Base-by-base conservation (phyloP, 2,113 vertebrate genomes). In the Ophiodon elongatus region DNA sequence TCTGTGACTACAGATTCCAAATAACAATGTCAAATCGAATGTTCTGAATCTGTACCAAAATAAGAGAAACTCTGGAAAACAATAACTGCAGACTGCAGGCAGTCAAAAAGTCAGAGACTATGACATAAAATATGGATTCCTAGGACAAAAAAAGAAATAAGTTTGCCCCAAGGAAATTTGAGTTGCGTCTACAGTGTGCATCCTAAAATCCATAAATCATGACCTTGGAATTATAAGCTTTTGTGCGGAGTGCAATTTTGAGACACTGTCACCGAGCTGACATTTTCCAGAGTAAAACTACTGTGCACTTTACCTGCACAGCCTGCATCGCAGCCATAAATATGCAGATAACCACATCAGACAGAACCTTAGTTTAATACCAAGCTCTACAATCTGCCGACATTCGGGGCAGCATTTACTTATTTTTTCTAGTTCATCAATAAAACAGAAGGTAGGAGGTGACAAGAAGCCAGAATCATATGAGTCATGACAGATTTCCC, bases 91-190 rank as follows among this genome's bases (percentile, higher is more conserved):
- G 59, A 79, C 64, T 71, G 33, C 56, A 60, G 72, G 71, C 75
- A 43, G 57, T 71, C 71, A 79, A 57, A 83, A 85, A 83, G 70
- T 86, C 76, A 85, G 23, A 67, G 21, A 86, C 43, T 72, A 82
- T 76, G 87, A 64, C 74, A 89, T 82, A 89, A 88, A 86, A 85
- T 84, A 91, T 87, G 47, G 78, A 86, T 90, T 87, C 75, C 77
- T 84, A 39, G 66, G 35, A 73, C 59, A 33, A 33, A 31, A 54
- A 52, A 85, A 77, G 71, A 71, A 45, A 15, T 7, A 39, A 41
- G 5, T 84, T 80, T 70, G 52, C 73, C 81, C 52, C 21, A 14
- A 86, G 85, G 85, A 73, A 66, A 73, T 82, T 62, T 45, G 29
- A 82, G 45, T 60, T 73, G 77, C 76, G 57, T 79, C 79, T 57